These are phyloP conservation scores for Pseudorhombus dupliciocellatus DNA, from an alignment of 2,113 vertebrate species.

Conservation along the genomic window DNA sequence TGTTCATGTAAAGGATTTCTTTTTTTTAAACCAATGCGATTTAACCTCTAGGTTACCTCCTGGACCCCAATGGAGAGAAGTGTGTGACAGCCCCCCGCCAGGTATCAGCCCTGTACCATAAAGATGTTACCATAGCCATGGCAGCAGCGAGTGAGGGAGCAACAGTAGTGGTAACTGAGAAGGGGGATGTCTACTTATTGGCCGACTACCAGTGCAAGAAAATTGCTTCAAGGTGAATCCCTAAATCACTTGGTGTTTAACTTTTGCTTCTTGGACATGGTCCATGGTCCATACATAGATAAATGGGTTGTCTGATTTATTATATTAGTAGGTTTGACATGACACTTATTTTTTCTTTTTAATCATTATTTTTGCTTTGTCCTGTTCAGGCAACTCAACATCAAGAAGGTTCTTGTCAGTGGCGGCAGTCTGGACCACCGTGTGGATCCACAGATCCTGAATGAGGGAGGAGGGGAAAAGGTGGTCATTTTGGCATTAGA, in stretches of 20 bases:
- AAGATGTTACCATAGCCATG: slow-evolving; percentile 87
- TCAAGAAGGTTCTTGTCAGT: slow-evolving; percentile 92
- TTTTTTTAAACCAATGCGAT: background rate
- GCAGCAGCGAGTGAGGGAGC: slow-evolving; percentile 92
- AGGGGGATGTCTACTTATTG: slow-evolving; percentile 93
- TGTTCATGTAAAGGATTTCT: background rate
- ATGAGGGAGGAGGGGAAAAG: slow-evolving; percentile 89
- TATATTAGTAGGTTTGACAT: too few relatives aligned
- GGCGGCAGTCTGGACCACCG: slow-evolving; percentile 92
- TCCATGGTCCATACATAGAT: background rate
- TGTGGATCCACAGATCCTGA: slow-evolving; percentile 88
- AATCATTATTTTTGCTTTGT: background rate
- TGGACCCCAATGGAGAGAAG: slow-evolving; percentile 95
- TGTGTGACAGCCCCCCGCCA: slow-evolving; percentile 89
- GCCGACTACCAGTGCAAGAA: slow-evolving; percentile 97
- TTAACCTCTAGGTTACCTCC: slow-evolving; percentile 85
- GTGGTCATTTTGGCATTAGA: slow-evolving; percentile 89
- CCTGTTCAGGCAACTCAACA: slow-evolving; percentile 88
- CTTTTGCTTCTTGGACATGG: background rate
- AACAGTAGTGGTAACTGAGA: slow-evolving; percentile 93
- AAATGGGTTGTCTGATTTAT: background rate
- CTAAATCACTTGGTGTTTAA: background rate
- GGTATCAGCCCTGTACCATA: slow-evolving; percentile 94
- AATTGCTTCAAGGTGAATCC: slow-evolving; percentile 91
- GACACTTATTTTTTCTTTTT: background rate